Base-by-base conservation (phyloP, 2,113 vertebrate species). In the Aldabrachelys gigantea region DNA sequence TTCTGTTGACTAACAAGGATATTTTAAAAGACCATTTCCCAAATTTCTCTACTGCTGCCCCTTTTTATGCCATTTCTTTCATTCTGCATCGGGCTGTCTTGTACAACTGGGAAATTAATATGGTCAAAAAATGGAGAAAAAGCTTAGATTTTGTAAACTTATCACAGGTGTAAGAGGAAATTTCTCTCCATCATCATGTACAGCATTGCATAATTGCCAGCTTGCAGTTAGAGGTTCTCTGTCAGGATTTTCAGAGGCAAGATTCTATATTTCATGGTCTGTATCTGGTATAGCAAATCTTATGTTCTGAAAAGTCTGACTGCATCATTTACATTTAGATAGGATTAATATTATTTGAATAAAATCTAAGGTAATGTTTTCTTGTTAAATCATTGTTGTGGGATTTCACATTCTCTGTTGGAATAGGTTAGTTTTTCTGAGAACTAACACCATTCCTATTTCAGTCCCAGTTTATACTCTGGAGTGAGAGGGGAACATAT, bases 1-100 rank as follows among this genome's bases (percentile, higher is more conserved):
- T 35, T 35, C 59, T 57, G 56, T 57, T 57, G 24, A 57, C 56
- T 57, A 65, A 31, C 29, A 95, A 90, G 95, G 96, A 5, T 97
- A 95, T 97, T 97, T 97, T 92, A 86, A 97, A 97, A 97, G 97
- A 90, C 92, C 93, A 97, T 96, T 96, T 96, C 94, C 93, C 94
- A 95, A 97, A 96, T 90, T 96, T 94, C 92, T 96, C 92, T 95
- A 38, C 85, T 85, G 94, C 35, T 96, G 93, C 93, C 95, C 91
- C 94, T 97, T 97, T 93, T 96, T 95, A 59, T 95, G 31, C 85
- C 76, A 11, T 84, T 95, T 1, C 75, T 97, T 94, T 88, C 93
- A 25, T 78, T 95, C 1, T 1, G 90, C 91, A 6, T 84, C 84
- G 82, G 29, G 69, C 90, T 95, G 90, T 90, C 87, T 94, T 90